A percentile compares a stretch with the other conserved stretches of the same genome.
Conservation (phyloP, 2,113 vertebrate genomes). For the Bombycilla garrulus region DNA sequence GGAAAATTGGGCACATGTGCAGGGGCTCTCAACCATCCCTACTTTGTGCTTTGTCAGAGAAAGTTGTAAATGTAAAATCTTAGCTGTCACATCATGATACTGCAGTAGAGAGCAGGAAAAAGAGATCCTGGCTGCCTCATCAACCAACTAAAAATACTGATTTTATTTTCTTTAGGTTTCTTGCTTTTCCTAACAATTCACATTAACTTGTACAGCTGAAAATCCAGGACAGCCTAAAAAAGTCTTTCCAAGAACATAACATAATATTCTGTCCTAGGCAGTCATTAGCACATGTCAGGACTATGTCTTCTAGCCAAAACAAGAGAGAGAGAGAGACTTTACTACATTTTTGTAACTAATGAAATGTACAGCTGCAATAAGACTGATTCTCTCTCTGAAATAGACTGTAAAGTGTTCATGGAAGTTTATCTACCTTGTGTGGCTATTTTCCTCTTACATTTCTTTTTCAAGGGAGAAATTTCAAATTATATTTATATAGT, state of each 20-base stretch:
- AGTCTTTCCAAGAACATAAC: constrained; percentile 7
- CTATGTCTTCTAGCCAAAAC: background rate
- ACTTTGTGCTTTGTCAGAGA: background rate
- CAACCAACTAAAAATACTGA: background rate
- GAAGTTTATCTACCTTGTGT: background rate
- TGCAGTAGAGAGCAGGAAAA: background rate
- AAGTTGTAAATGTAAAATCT: background rate
- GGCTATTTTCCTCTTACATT: background rate
- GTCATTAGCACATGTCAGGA: background rate
- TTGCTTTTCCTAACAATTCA: background rate
- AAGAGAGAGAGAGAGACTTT: background rate
- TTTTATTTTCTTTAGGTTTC: background rate
- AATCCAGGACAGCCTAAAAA: background rate
- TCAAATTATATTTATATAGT: background rate
- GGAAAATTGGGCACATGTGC: background rate
- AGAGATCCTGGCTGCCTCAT: background rate
- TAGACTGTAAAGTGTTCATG: background rate
- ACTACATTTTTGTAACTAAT: constrained; percentile 7
- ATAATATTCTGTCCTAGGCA: background rate
- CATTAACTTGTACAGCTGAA: background rate
- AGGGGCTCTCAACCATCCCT: background rate
- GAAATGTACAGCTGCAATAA: background rate
- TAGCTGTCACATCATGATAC: background rate
- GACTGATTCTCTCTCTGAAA: constrained; percentile 6
- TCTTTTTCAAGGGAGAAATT: background rate